Evolutionary conservation across 2,888 invertebrate genomes (phyloP).

Genomic region (Andrena minutula): DNA sequence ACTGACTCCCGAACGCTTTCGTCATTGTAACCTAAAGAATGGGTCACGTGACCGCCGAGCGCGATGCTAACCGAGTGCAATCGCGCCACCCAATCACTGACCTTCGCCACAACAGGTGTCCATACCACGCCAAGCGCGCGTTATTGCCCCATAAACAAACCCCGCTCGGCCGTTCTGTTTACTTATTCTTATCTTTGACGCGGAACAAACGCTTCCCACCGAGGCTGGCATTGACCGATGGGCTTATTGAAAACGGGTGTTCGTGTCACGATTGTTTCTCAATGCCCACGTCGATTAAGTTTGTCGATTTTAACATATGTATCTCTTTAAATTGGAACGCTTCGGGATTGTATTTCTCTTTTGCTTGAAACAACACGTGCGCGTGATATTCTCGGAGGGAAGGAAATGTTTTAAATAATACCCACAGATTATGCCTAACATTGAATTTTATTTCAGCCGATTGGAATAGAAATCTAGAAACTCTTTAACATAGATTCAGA

Average conservation of each 20-base stretch:
- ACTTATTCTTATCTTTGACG: not conserved
- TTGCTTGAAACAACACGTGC: too few relatives aligned
- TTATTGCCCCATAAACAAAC: slow-evolving; percentile 13
- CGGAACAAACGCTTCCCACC: slow-evolving; percentile 8
- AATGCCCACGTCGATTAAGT: not conserved
- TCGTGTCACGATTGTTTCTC: not conserved
- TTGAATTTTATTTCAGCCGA: too few relatives aligned
- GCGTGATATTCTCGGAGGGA: too few relatives aligned
- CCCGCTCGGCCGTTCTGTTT: not conserved
- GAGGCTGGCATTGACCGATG: slow-evolving; percentile 11
- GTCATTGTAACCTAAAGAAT: not conserved
- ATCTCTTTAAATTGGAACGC: not conserved
- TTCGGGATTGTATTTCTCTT: not conserved
- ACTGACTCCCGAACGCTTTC: not conserved
- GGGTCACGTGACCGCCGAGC: slow-evolving; percentile 17
- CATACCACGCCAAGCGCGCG: not conserved
- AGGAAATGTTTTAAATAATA: too few relatives aligned
- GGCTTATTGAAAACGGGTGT: slow-evolving; percentile 3
- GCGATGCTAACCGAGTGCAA: slow-evolving; percentile 16
- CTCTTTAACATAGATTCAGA: not conserved
- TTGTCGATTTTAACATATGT: too few relatives aligned
- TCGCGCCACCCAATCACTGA: slow-evolving; percentile 1
- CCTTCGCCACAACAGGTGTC: slow-evolving; percentile 40
- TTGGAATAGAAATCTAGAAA: not conserved
- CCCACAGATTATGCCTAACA: too few relatives aligned